A percentile compares a stretch with the other conserved stretches of the same genome.
Conservation (phyloP, 2,113 vertebrate genomes). For the Pomatorhinus ruficollis region DNA sequence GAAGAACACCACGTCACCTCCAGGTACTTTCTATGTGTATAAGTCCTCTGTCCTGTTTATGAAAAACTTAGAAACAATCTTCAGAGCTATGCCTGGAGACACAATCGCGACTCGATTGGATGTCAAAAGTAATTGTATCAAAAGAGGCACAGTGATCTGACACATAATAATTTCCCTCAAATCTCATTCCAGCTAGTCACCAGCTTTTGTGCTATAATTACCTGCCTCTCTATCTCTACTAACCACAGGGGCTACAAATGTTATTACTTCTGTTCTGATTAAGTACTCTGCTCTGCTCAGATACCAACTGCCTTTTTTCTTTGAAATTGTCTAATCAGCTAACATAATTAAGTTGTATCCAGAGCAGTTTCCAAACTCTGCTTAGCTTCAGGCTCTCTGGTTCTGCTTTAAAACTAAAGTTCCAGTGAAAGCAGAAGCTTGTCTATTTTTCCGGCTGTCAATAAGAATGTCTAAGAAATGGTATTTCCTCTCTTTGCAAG, state of each 20-base stretch:
- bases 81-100: neutral
- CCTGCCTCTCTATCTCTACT: neutral
- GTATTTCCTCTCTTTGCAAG: neutral
- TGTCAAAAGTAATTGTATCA: neutral
- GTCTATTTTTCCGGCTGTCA: neutral
- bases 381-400: neutral
- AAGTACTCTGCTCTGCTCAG: neutral
- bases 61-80: neutral
- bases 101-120: neutral
- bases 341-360: neutral
- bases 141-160: neutral
- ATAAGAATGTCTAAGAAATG: neutral
- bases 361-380: neutral
- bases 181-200: neutral
- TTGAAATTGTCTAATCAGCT: neutral
- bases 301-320: neutral
- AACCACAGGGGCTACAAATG: neutral
- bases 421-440: neutral
- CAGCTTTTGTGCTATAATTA: constrained; percentile 6
- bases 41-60: neutral
- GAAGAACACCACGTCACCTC: neutral
- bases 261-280: constrained; percentile 18
- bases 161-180: neutral
- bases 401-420: neutral
- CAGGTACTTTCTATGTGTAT: neutral